These are phyloP conservation scores for Phalanger gymnotis DNA, from an alignment of 2,797 vertebrate genomes.

Conservation along the genomic window DNA sequence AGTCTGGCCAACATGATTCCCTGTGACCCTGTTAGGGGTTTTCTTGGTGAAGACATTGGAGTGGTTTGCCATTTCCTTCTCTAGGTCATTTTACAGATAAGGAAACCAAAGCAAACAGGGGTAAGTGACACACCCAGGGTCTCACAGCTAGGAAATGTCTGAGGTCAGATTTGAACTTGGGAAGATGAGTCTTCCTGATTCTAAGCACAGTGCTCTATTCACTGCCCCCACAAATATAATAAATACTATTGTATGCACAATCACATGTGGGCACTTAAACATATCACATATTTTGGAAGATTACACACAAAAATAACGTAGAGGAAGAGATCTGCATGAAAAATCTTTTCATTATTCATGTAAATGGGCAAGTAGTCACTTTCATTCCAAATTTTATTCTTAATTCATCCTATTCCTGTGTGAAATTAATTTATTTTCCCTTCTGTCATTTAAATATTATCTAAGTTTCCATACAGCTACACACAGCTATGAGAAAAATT, in stretches of 20 bases:
- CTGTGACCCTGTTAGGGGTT: not conserved
- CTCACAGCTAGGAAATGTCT: not conserved
- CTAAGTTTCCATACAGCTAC: constrained; percentile 20
- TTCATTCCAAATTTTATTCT: constrained; percentile 29
- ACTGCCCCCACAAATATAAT: not conserved
- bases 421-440: constrained; percentile 41
- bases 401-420: constrained; percentile 37
- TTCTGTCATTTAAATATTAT: constrained; percentile 24
- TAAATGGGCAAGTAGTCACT: not conserved
- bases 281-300: constrained; percentile 5
- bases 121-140: not conserved
- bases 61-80: not conserved
- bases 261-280: constrained; percentile 28
- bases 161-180: not conserved
- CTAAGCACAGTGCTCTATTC: not conserved
- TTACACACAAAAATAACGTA: constrained; percentile 42
- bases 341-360: constrained; percentile 38
- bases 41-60: not conserved
- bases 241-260: not conserved
- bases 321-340: constrained; percentile 28
- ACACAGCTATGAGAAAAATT: constrained; percentile 33
- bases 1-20: not conserved
- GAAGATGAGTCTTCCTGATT: not conserved
- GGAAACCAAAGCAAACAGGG: not conserved
- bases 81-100: not conserved